These are phyloP conservation scores for Rhagologus leucostigma DNA, from an alignment of 2,113 vertebrate species.

Conservation along the genomic window DNA sequence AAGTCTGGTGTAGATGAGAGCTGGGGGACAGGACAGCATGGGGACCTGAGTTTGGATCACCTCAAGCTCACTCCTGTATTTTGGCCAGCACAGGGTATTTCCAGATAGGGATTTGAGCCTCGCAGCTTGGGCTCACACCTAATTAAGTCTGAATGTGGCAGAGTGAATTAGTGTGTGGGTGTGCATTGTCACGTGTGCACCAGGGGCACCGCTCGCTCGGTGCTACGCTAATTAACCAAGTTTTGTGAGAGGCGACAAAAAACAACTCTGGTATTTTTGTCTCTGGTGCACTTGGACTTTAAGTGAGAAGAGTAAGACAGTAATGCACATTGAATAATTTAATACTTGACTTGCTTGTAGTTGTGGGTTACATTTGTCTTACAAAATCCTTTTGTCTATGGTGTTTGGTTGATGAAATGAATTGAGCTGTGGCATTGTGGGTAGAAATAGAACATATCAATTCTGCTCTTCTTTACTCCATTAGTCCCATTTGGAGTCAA, in stretches of 20 bases:
- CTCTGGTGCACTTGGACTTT: not conserved
- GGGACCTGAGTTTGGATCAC: not conserved
- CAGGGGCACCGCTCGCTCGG: not conserved
- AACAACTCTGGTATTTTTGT: constrained; percentile 9
- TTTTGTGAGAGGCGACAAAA: constrained; percentile 49
- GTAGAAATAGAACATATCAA: not conserved
- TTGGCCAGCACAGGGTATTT: not conserved
- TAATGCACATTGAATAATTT: not conserved
- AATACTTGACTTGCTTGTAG: not conserved
- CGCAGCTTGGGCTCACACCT: not conserved
- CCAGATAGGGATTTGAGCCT: not conserved
- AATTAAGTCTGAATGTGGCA: constrained; percentile 42
- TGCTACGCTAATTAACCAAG: constrained; percentile 46
- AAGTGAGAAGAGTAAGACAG: constrained; percentile 3
- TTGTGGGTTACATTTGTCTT: not conserved
- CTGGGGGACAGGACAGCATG: not conserved
- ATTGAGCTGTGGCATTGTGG: not conserved
- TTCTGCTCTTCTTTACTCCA: not conserved
- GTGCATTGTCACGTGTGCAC: constrained; percentile 17
- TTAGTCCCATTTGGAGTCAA: not conserved
- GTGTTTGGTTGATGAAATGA: not conserved
- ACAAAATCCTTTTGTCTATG: not conserved
- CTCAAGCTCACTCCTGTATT: not conserved
- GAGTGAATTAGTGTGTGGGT: constrained; percentile 19
- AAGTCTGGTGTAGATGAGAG: not conserved